These are phyloP conservation scores for Anthopleura xanthogrammica DNA, from an alignment of 92 coral and sea anemone species.

Conservation along the genomic window DNA sequence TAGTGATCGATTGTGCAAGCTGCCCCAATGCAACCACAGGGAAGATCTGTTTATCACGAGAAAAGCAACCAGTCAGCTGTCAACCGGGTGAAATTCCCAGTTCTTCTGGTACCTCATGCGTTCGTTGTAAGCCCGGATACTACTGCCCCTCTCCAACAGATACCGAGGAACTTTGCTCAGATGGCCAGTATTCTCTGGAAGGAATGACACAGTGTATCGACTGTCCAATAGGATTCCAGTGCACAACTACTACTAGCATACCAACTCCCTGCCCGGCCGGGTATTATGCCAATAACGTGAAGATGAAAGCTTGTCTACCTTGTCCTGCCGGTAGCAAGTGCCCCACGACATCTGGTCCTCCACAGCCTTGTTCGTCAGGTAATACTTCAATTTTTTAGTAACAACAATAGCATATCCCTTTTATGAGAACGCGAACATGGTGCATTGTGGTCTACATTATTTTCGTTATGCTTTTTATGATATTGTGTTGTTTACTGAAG, in stretches of 20 bases:
- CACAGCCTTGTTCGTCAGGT: conserved; percentile 67
- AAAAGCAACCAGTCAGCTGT: conserved; percentile 74
- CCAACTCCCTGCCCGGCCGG: conserved; percentile 82
- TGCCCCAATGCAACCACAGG: conserved; percentile 97
- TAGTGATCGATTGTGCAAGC: conserved; percentile 88
- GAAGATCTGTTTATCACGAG: conserved; percentile 70
- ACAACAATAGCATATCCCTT: too few species aligned
- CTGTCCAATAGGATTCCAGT: conserved; percentile 77
- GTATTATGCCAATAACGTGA: conserved; percentile 52
- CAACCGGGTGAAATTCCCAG: conserved; percentile 79
- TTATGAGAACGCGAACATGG: too few species aligned
- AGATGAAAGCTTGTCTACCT: conserved; percentile 53
- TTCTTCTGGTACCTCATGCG: conserved; percentile 75
- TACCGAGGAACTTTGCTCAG: conserved; percentile 60
- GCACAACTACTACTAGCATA: conserved; percentile 45
- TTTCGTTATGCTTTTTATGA: too few species aligned
- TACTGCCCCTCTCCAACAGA: conserved; percentile 78
- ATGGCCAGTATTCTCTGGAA: conserved; percentile 83
- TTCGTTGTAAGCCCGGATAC: conserved; percentile 76
- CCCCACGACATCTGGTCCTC: conserved; percentile 59
- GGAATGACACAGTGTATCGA: conserved; percentile 79
- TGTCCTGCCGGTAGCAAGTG: conserved; percentile 81
- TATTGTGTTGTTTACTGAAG: too few species aligned
- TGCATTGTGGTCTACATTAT: too few species aligned
- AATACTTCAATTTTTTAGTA: not conserved